Evolutionary conservation across 2,113 vertebrate genomes (phyloP).

Genomic region (Dicaeum eximium): DNA sequence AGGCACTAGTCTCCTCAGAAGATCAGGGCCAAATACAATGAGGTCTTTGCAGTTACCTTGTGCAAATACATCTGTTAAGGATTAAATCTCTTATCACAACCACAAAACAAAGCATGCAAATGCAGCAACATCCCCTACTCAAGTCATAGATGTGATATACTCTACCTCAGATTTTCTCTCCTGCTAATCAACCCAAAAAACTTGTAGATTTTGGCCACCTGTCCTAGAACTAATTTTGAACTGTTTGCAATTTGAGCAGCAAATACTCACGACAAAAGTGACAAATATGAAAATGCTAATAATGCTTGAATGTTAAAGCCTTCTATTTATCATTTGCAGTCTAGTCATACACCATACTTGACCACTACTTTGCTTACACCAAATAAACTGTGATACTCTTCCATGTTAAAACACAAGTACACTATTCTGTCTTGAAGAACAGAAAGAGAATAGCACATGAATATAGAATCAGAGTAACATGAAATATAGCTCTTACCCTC

Average conservation of each 20-base stretch:
- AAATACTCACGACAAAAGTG: background rate
- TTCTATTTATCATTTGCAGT: background rate
- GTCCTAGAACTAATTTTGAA: background rate
- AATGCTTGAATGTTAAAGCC: background rate
- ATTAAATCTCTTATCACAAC: background rate
- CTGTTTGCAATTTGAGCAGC: background rate
- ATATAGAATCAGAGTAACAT: background rate
- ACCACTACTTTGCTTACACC: background rate
- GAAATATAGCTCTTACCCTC: background rate
- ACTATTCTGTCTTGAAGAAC: background rate
- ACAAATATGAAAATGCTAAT: background rate
- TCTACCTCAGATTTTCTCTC: background rate
- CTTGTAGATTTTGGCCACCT: background rate
- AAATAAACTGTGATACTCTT: background rate
- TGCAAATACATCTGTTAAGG: background rate
- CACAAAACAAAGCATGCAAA: background rate
- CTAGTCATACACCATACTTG: background rate
- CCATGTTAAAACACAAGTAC: background rate
- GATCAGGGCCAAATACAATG: background rate
- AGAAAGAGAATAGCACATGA: background rate
- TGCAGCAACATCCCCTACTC: background rate
- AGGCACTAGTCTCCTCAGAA: background rate
- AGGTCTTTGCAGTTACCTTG: background rate
- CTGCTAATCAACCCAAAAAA: background rate
- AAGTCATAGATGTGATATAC: background rate